Base-by-base conservation (phyloP, 1,140 invertebrate genomes). In the Tenebrio molitor region DNA sequence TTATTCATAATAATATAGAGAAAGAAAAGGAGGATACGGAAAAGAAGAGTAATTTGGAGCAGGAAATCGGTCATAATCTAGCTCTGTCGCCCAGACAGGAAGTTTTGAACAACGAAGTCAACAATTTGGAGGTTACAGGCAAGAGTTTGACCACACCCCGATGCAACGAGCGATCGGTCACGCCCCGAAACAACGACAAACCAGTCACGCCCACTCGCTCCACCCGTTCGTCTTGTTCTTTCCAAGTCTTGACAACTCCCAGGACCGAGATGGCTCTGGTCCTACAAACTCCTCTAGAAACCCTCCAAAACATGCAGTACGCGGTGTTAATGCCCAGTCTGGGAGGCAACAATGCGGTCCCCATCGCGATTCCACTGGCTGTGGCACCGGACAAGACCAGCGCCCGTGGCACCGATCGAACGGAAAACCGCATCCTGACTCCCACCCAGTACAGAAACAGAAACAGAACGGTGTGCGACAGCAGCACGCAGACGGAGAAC, bases 401-500 rank as follows among this genome's bases (percentile, higher is more conserved):
- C 23, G 69, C 72, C 53, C 75, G 23, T 36, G 75, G 58, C 23
- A 70, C 63, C 15, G 25, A 5, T 75, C 12, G 80, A 62, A 83
- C 79, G 34, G 84, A 85, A 75, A 87, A 86, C 72, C 84, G 87
- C 78, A 69, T 90, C 8, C 77, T 91, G 14, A 91, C 89, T 2
- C 89, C 90, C 3, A 87, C 87, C 44, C 88, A 89, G 76, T 90
- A 89, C 79, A 73, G 82, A 63, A 78, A 78, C 21, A 84, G 88
- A 69, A 78, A 78, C 7, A 72, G 78, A 29, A 84, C 80, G 77
- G 85, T 84, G 0, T 87, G 86, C 76, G 90, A 92, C 79, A 90
- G 86, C 36, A 86, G 85, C 33, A 92, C 91, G 7, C 91, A 92
- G 82, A 92, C 91, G 4, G 90, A 91, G 66, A 72, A 79, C 33